Conservation (phyloP, 2,888 invertebrate species). For the Trachelus iudaicus region DNA sequence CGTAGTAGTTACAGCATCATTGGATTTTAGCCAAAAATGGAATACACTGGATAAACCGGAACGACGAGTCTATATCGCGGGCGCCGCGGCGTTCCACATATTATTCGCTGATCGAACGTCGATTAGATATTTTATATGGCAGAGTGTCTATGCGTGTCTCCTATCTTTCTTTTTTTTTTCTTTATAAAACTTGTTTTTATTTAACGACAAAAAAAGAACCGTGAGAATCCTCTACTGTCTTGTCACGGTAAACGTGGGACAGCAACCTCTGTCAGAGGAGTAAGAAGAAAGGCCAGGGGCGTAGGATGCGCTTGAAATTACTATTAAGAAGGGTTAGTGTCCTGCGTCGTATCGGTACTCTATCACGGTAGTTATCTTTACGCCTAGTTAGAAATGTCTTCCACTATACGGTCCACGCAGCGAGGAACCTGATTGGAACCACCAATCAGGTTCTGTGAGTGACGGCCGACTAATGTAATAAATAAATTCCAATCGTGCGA, state of each 20-base stretch:
- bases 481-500: constrained; percentile 52
- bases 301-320: neutral
- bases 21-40: neutral
- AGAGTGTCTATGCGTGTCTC: neutral
- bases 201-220: neutral
- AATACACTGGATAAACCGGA: neutral
- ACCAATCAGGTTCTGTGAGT: constrained; percentile 51
- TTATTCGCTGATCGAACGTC: neutral
- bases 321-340: neutral
- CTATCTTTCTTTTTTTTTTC: neutral
- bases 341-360: neutral
- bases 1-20: neutral
- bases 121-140: neutral
- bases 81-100: neutral
- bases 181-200: neutral
- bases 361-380: constrained; percentile 9
- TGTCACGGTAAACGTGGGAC: neutral
- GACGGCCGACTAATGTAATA: constrained; percentile 56
- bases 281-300: neutral
- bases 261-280: neutral
- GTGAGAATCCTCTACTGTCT: neutral
- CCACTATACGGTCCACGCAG: constrained; percentile 19
- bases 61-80: neutral
- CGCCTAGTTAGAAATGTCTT: constrained; percentile 7
- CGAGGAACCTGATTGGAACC: constrained; percentile 40